These are phyloP conservation scores for Sylvilagus floridanus DNA, from an alignment of 2,797 vertebrate genomes.

Conservation along the genomic window DNA sequence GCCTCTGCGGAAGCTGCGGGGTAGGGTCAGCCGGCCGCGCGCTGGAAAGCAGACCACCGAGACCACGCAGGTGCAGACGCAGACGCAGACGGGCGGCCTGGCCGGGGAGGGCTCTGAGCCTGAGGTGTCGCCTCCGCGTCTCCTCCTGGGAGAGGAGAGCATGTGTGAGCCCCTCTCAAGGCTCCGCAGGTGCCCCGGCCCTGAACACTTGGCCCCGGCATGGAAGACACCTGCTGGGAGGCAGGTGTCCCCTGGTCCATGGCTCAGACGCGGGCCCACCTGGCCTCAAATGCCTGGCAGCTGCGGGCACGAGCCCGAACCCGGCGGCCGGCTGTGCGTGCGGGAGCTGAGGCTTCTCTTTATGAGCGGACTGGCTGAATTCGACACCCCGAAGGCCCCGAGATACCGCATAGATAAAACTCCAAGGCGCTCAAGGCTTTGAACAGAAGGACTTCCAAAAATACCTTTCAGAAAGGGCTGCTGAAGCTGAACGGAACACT, in stretches of 20 bases:
- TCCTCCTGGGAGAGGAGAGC: not conserved
- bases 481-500: conserved; percentile 55
- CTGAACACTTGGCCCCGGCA: not conserved
- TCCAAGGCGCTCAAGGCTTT: conserved; percentile 67
- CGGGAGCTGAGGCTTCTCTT: not conserved
- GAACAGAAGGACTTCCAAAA: conserved; percentile 81
- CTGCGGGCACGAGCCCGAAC: not conserved
- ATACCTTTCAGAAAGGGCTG: conserved; percentile 58
- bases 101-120: too few species aligned
- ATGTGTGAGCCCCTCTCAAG: not conserved
- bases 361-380: conserved; percentile 61
- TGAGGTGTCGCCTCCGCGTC: too few species aligned
- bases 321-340: not conserved
- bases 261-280: not conserved
- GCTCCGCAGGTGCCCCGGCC: not conserved
- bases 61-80: too few species aligned
- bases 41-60: too few species aligned
- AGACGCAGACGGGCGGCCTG: too few species aligned
- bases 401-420: conserved; percentile 74
- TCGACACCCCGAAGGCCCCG: conserved; percentile 31
- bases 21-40: too few species aligned
- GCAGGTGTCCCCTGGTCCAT: too few species aligned
- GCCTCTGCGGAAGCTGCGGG: fast-evolving
- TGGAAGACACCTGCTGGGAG: not conserved
- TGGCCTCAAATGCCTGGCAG: not conserved